Base-by-base conservation (phyloP, 2,797 vertebrate genomes). In the Mus caroli region DNA sequence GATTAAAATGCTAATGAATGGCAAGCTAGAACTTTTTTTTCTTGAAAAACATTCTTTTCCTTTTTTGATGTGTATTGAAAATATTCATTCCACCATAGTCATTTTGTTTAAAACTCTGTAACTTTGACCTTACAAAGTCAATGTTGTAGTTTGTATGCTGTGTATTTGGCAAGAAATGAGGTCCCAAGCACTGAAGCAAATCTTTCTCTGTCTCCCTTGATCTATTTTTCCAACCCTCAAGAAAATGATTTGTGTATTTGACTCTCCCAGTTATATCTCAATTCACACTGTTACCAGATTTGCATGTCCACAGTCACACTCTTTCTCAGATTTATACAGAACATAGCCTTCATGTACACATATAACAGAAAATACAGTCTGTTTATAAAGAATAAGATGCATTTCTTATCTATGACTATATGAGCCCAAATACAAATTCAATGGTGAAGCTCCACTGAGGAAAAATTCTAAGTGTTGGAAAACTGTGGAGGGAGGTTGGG, bases 91-190 rank as follows among this genome's bases (percentile, higher is more conserved):
- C 0, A 0, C 90, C 94, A 75, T 37, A 95, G 64, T 95, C 0
- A 0, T 90, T 97, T 93, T 92, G 78, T 92, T 97, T 98, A 97
- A 96, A 95, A 97, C 76, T 97, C 28, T 79, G 56, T 98, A 97
- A 97, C 96, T 97, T 97, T 94, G 94, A 94, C 92, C 71, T 97
- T 97, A 94, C 90, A 97, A 62, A 96, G 96, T 98, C 96, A 98
- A 97, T 93, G 90, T n/a, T 98, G 0, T 93, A 97, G 0, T 97
- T 98, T 97, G 91, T 92, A 58, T 96, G 97, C 91, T 90, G 92
- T 86, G 85, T 97, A 80, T 95, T 98, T 97, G 96, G 91, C 95
- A 97, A 94, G 96, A 97, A 95, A 97, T 0, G 13, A 95, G 79
- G 54, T 83, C 91, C 78, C 78, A 96, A 64, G 62, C 96, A 92